Evolutionary conservation across 2,888 invertebrate genomes (phyloP).

Genomic region (Disparrhopalites patrizii): DNA sequence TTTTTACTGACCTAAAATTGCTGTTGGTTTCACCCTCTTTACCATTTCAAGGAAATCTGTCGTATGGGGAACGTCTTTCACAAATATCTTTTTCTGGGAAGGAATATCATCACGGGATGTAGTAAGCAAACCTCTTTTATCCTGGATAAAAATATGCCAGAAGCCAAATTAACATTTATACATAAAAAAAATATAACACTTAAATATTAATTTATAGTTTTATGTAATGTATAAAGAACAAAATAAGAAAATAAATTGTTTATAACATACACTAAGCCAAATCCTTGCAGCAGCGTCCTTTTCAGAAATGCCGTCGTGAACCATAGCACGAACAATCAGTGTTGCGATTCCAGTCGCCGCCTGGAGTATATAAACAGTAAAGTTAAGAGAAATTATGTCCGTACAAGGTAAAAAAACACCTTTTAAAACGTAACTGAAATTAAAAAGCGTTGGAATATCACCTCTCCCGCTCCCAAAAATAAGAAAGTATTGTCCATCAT

Average conservation of each 20-base stretch:
- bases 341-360: slow-evolving; percentile 91
- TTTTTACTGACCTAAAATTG: slow-evolving; percentile 73
- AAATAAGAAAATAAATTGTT: too few relatives aligned
- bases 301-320: slow-evolving; percentile 70
- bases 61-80: slow-evolving; percentile 71
- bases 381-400: too few relatives aligned
- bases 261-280: slow-evolving; percentile 57
- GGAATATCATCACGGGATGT: slow-evolving; percentile 66
- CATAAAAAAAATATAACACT: background rate
- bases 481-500: slow-evolving; percentile 81
- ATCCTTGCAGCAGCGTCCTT: slow-evolving; percentile 75
- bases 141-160: slow-evolving; percentile 53
- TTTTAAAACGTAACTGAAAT: background rate
- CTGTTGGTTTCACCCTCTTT: slow-evolving; percentile 74
- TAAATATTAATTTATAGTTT: background rate
- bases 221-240: background rate
- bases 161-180: background rate
- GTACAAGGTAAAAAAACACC: too few relatives aligned
- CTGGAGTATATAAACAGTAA: slow-evolving; percentile 53
- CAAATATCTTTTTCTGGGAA: slow-evolving; percentile 77
- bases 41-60: slow-evolving; percentile 78
- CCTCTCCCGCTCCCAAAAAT: slow-evolving; percentile 97
- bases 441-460: slow-evolving; percentile 51
- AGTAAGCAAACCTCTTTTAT: slow-evolving; percentile 90
- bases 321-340: slow-evolving; percentile 89